Evolutionary conservation across 2,113 vertebrate species (phyloP).

Genomic region (Panthera leo): DNA sequence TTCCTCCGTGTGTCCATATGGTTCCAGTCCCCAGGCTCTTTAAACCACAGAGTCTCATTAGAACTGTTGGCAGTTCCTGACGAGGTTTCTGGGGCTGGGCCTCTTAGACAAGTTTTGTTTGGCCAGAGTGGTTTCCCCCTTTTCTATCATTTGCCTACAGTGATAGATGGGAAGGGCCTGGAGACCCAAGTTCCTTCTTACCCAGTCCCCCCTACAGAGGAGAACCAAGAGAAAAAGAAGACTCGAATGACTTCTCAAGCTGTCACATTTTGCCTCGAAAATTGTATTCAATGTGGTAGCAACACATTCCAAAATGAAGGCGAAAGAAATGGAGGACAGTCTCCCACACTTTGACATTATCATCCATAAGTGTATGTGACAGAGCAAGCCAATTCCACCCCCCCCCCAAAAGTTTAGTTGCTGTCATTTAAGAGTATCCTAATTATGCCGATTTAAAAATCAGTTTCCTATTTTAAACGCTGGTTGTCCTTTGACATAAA

Average conservation of each 20-base stretch:
- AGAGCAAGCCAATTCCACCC: neutral
- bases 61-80: neutral
- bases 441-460: slow-evolving; percentile 22
- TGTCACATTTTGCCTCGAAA: neutral
- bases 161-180: neutral
- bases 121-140: neutral
- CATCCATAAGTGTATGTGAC: neutral
- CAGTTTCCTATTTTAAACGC: neutral
- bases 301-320: neutral
- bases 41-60: neutral
- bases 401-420: neutral
- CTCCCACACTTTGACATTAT: neutral
- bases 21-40: neutral
- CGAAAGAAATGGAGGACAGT: neutral
- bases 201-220: neutral
- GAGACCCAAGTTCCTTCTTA: neutral
- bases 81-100: neutral
- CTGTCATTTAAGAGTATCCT: neutral
- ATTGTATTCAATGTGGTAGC: neutral
- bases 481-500: slow-evolving; percentile 26
- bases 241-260: neutral
- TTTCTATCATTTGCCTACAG: neutral
- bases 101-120: neutral
- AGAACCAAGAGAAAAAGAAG: neutral
- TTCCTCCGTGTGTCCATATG: neutral